Conservation (phyloP, 2,888 invertebrate genomes). For the Drosophila aldrichi region DNA sequence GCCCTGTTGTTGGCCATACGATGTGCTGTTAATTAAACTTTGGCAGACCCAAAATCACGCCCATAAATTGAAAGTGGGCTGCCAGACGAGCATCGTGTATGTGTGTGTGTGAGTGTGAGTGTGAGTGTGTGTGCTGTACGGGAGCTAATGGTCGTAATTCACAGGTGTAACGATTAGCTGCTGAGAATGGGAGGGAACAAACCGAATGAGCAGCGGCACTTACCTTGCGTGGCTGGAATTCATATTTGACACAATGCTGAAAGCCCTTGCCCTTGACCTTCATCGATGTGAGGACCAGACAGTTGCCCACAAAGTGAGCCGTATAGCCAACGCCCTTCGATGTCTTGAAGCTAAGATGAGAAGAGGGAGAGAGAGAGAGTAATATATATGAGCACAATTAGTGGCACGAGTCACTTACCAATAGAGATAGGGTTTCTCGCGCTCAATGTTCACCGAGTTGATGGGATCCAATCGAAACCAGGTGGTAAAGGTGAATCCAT, state of each 20-base stretch:
- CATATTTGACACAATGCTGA: conserved; percentile 99
- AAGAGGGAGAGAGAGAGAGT: not conserved
- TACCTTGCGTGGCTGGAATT: conserved; percentile 98
- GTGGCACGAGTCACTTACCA: conserved; percentile 88
- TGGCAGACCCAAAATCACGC: conserved; percentile 33
- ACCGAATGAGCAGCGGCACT: conserved; percentile 27
- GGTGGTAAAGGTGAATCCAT: conserved; percentile 99
- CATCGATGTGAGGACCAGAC: conserved; percentile 99
- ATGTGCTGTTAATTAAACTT: conserved; percentile 56
- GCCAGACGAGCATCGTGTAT: not conserved
- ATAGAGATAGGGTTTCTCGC: conserved; percentile 99
- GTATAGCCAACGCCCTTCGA: conserved; percentile 99
- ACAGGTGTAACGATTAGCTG: conserved; percentile 31
- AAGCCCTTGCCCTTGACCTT: conserved; percentile 99
- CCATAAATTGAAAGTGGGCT: conserved; percentile 35
- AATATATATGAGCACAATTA: conserved; percentile 28
- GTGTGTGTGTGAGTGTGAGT: not conserved
- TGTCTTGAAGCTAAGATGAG: conserved; percentile 94
- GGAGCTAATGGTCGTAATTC: conserved; percentile 26
- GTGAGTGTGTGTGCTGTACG: conserved; percentile 3
- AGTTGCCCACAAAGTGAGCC: conserved; percentile 99
- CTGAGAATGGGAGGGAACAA: not conserved
- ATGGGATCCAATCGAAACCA: conserved; percentile 99
- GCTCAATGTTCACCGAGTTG: conserved; percentile 99
- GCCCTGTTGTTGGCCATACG: conserved; percentile 25